Evolutionary conservation across 2,113 vertebrate species (phyloP).

Genomic region (Pavo muticus): DNA sequence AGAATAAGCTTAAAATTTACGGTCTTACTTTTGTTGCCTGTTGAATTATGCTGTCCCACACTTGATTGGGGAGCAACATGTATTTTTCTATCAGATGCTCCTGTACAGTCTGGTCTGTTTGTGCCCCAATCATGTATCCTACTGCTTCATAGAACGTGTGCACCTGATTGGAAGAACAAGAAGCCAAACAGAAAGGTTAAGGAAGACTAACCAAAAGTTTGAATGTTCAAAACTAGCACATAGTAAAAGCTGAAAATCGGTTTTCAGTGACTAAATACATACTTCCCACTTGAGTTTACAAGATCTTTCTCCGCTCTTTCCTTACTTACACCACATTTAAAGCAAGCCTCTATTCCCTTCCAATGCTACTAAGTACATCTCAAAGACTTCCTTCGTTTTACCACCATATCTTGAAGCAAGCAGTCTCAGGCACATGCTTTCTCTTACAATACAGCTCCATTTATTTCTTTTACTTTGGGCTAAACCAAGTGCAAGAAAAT

Average conservation of each 20-base stretch:
- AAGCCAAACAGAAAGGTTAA: background rate
- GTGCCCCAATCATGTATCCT: slow-evolving; percentile 99
- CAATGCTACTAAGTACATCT: background rate
- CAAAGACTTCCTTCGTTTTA: background rate
- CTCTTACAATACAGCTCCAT: background rate
- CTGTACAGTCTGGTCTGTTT: slow-evolving; percentile 96
- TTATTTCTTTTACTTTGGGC: background rate
- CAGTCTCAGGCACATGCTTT: rapidly evolving
- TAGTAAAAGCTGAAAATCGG: background rate
- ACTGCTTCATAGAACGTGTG: slow-evolving; percentile 99
- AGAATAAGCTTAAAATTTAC: background rate
- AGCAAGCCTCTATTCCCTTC: background rate
- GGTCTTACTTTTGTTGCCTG: slow-evolving; percentile 96
- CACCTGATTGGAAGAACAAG: slow-evolving; percentile 80
- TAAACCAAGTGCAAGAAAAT: background rate
- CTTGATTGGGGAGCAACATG: slow-evolving; percentile 98
- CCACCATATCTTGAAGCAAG: background rate
- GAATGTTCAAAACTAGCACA: background rate
- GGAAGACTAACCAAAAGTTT: background rate
- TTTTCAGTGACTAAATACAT: background rate
- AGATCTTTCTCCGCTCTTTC: background rate
- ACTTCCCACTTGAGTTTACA: background rate
- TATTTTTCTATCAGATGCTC: slow-evolving; percentile 99
- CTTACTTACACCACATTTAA: background rate
- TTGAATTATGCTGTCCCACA: slow-evolving; percentile 99